Percentiles rank a stretch among this genome's conserved stretches.
These are phyloP conservation scores for Diarsia mendica DNA, from an alignment of 2,888 invertebrate species.

Conservation along the genomic window DNA sequence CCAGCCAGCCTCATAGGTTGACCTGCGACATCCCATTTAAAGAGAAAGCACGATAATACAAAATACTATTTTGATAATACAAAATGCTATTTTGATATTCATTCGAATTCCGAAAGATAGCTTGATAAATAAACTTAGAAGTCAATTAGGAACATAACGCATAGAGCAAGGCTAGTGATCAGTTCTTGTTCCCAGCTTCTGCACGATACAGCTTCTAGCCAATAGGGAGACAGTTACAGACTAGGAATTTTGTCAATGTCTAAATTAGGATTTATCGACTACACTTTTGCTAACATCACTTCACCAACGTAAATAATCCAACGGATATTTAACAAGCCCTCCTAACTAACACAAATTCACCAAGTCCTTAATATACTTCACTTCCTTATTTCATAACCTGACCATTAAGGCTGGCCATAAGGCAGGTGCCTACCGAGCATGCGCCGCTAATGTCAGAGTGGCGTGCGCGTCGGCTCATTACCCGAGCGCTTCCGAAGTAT, in stretches of 20 bases:
- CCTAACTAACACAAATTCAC: constrained; percentile 12
- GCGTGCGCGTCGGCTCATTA: constrained; percentile 84
- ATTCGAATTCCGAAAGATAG: too few relatives aligned
- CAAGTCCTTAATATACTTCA: constrained; percentile 19
- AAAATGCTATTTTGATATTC: too few relatives aligned
- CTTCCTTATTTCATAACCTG: constrained; percentile 64
- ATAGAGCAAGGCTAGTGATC: too few relatives aligned
- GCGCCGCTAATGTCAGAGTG: constrained; percentile 76
- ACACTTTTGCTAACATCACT: neutral
- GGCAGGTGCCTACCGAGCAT: constrained; percentile 67
- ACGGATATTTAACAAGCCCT: neutral
- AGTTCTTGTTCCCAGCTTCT: too few relatives aligned
- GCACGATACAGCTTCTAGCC: too few relatives aligned
- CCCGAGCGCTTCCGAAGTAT: constrained; percentile 66
- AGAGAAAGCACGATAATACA: too few relatives aligned
- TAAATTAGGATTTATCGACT: constrained; percentile 9
- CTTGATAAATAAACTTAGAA: too few relatives aligned
- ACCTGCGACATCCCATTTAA: too few relatives aligned
- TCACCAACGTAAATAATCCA: neutral
- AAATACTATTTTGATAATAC: too few relatives aligned
- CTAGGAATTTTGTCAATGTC: neutral
- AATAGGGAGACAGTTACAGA: neutral
- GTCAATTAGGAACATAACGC: too few relatives aligned
- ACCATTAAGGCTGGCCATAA: constrained; percentile 68
- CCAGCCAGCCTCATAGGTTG: too few relatives aligned